Evolutionary conservation across 2,113 vertebrate species (phyloP), one percentile per base, ranked within the genome.

Genomic region (Panthera tigris): DNA sequence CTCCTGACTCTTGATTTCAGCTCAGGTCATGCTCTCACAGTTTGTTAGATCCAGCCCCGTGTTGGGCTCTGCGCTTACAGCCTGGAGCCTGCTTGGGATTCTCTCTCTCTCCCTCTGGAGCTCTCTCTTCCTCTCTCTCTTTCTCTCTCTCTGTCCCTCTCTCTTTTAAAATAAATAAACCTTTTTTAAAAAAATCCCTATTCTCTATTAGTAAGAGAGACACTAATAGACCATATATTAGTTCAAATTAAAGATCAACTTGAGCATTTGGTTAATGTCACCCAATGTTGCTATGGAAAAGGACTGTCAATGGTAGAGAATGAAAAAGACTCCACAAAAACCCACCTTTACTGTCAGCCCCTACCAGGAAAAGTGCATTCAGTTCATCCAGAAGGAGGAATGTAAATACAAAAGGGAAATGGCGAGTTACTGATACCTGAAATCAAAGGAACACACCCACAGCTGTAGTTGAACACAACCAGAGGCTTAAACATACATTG

Each of bases 231-330:
- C 73, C 27, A 27, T 45, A 45, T 29, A 45, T 45, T 45, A 98
- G 98, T 99, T 99, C 84, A 99, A 99, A 96, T 97, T 99, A 92
- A 98, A 99, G 96, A 99, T 86, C 99, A 99, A 83, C 98, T 99
- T 65, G 98, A 98, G 89, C 99, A 99, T 98, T 97, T 99, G 69
- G 99, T 98, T 97, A 99, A 98, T 69, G 98, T 98, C 45, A 99
- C 99, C 98, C 99, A 98, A 86, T 99, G 99, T 99, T 91, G 99
- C 99, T 89, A 99, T 99, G 99, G 99, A 99, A 90, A 99, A 98
- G 98, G 99, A 99, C 12, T 99, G 99, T 96, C 99, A 99, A 97
- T 99, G 99, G 97, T 98, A 98, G 2, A 99, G 99, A 95, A 99
- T 99, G 97, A 98, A 99, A 69, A 99, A 99, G 95, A 98, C 98